These are phyloP conservation scores for Semibalanus balanoides DNA, from an alignment of 1,140 invertebrate species.

Conservation along the genomic window DNA sequence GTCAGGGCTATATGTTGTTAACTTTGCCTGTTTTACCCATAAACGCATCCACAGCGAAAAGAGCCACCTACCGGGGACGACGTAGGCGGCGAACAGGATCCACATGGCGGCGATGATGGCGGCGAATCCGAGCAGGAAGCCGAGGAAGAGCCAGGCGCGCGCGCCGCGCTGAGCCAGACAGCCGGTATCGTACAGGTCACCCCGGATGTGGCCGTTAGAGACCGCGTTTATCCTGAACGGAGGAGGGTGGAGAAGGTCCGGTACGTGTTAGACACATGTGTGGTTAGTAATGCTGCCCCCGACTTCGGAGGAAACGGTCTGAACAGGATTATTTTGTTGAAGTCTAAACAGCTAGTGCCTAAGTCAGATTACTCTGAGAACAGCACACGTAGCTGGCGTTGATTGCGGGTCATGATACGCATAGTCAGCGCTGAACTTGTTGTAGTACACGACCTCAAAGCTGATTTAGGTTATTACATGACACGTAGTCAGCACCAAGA, in stretches of 20 bases:
- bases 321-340: not conserved
- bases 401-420: too few species aligned
- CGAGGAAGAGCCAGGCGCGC: slow-evolving; percentile 87
- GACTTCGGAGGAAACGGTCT: too few species aligned
- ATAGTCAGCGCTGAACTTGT: too few species aligned
- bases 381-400: not conserved
- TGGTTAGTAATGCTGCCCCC: too few species aligned
- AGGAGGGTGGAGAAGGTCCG: too few species aligned
- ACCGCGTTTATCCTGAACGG: slow-evolving; percentile 75
- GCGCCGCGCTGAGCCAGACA: slow-evolving; percentile 78
- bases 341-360: not conserved
- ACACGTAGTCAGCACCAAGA: too few species aligned
- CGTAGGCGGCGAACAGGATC: slow-evolving; percentile 70
- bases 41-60: too few species aligned
- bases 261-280: too few species aligned
- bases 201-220: slow-evolving; percentile 81
- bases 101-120: slow-evolving; percentile 87
- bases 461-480: too few species aligned
- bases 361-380: not conserved
- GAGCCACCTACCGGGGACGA: slow-evolving; percentile 25
- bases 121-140: slow-evolving; percentile 90
- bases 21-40: too few species aligned
- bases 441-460: too few species aligned
- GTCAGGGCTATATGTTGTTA: too few species aligned
- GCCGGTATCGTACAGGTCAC: slow-evolving; percentile 70